phyloP scores from a whole-genome alignment of 2,113 vertebrate species.

The Eidolon helvum region DNA sequence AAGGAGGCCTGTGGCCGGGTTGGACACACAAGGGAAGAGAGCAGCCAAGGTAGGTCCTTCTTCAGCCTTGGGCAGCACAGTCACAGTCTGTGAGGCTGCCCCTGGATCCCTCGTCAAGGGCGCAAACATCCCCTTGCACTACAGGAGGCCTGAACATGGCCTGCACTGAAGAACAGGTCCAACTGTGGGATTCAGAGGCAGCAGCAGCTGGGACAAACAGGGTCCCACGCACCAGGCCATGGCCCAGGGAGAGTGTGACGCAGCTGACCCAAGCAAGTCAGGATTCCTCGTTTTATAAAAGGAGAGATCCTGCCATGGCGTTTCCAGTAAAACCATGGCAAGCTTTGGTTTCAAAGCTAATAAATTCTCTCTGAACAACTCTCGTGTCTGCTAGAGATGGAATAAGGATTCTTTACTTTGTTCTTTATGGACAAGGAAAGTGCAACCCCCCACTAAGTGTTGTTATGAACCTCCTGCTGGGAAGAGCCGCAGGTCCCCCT shows the following conservation, averaged over 20 bases:
- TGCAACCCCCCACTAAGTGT: background rate
- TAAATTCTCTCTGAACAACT: constrained; percentile 21
- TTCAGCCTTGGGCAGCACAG: background rate
- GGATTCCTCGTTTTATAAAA: background rate
- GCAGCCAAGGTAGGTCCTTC: background rate
- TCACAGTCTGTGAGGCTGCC: background rate
- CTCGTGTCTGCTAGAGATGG: background rate
- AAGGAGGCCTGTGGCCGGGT: background rate
- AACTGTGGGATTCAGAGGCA: background rate
- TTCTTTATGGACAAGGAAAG: constrained; percentile 6
- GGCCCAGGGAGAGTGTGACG: background rate
- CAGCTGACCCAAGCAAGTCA: background rate
- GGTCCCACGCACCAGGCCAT: background rate
- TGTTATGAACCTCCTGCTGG: background rate
- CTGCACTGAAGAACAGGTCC: background rate
- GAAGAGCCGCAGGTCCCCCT: background rate
- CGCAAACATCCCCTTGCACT: background rate
- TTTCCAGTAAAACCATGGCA: background rate
- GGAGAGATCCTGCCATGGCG: background rate
- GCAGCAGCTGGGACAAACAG: background rate
- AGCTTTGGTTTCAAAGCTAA: constrained; percentile 29
- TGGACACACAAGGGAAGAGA: background rate
- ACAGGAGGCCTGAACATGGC: background rate
- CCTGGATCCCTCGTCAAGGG: background rate
- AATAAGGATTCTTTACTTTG: background rate